Conservation (phyloP, 2,888 invertebrate species). For the Junonia oenone region DNA sequence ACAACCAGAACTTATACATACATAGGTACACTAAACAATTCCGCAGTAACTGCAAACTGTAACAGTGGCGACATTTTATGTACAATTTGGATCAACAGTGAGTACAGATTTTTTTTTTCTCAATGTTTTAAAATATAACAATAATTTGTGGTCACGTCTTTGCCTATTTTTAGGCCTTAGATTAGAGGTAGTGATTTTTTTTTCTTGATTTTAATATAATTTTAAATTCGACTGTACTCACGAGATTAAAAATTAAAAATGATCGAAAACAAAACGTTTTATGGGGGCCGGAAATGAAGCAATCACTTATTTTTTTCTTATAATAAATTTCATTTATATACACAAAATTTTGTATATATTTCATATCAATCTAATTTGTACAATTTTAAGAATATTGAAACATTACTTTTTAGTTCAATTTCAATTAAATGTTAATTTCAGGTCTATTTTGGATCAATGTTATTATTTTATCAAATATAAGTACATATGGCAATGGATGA, state of each 20-base stretch:
- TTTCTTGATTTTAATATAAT: conserved; percentile 15
- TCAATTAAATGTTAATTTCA: neutral
- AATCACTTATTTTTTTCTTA: neutral
- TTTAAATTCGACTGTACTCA: conserved; percentile 38
- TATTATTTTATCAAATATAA: neutral
- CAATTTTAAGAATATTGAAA: neutral
- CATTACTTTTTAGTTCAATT: neutral
- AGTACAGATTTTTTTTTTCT: conserved; percentile 47
- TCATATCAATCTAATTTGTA: neutral
- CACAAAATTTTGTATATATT: neutral
- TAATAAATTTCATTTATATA: neutral
- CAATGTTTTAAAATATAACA: conserved; percentile 44
- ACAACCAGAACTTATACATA: conserved; percentile 58
- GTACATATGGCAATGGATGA: neutral
- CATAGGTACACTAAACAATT: conserved; percentile 31
- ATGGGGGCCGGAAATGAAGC: neutral
- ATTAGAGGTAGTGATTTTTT: conserved; percentile 41
- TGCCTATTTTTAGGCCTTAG: conserved; percentile 49
- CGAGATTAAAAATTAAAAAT: conserved; percentile 16
- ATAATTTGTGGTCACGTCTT: conserved; percentile 39
- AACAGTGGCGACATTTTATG: conserved; percentile 25
- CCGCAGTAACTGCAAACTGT: conserved; percentile 27
- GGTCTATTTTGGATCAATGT: too few relatives aligned
- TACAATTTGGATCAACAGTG: conserved; percentile 41
- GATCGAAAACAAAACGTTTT: neutral